Evolutionary conservation across 2,888 invertebrate species (phyloP), one percentile per base, ranked within the genome.

Genomic region (Eubasilissa splendida): DNA sequence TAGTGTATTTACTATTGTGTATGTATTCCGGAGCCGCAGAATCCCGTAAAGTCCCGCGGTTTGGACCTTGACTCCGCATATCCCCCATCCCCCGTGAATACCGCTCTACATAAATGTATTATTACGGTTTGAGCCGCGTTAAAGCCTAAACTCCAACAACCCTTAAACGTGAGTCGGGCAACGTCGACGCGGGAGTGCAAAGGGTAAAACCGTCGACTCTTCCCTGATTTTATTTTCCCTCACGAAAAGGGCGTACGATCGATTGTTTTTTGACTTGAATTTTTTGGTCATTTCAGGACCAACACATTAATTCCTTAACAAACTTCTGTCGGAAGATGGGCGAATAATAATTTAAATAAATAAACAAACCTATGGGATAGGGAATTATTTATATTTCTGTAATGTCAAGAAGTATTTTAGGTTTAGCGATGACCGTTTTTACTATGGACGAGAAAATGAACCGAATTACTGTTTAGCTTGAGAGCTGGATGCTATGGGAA

Each of bases 41-140:
- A 71, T 71, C 71, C 54, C 54, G 71, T 54, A 71, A 68, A 71
- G 71, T 71, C 53, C 53, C 54, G 71, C 54, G 71, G 71, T 71
- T 71, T 71, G 71, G 54, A 71, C 71, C 71, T 71, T 54, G 54
- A 71, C 71, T 71, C 71, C 54, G 71, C 14, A 42, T 2, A 53
- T 71, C 11, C 53, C 68, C 4, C 7, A 71, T 68, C 68, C 68
- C 52, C 68, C 52, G 50, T 50, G 68, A n/a, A 50, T 50, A 50
- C 52, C 42, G 68, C 68, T 68, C 68, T 68, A 68, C 52, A 50
- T 68, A 68, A 68, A 68, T 68, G 68, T 68, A 68, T 68, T 68
- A 68, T 52, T 68, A 68, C 50, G 52, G 68, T n/a, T 52, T 68
- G 68, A 68, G 68, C 52, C 68, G 52, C 42, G 68, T 52, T 68